phyloP scores from a whole-genome alignment of 2,888 invertebrate species.

The Nymphalis polychloros region DNA sequence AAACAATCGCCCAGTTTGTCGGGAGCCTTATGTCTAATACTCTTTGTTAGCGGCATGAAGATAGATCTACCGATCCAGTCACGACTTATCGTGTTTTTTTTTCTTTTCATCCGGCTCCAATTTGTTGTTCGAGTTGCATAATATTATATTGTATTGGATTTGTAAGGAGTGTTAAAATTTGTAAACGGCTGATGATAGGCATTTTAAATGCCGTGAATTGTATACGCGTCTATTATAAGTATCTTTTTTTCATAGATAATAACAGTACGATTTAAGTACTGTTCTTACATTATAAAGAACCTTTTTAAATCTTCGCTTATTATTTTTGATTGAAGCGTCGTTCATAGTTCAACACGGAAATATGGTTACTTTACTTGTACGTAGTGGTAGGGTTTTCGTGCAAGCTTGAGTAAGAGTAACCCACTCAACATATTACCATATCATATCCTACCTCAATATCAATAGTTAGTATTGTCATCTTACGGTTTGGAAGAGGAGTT shows the following conservation, averaged over 20 bases:
- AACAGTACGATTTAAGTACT: no score
- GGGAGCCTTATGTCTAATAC: background rate
- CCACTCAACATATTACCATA: no score
- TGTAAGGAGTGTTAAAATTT: constrained; percentile 4
- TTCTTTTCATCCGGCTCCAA: constrained; percentile 24
- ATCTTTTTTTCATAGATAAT: no score
- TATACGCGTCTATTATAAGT: background rate
- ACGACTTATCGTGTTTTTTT: constrained; percentile 30
- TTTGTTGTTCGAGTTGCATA: constrained; percentile 22
- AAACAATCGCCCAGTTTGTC: background rate
- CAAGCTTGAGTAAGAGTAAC: no score
- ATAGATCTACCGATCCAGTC: constrained; percentile 24
- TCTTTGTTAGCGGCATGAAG: constrained; percentile 13
- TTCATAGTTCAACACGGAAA: no score
- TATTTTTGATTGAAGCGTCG: background rate
- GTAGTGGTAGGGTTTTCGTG: no score
- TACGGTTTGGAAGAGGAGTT: no score
- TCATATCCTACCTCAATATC: no score
- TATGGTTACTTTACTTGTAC: no score
- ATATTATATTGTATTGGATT: constrained; percentile 15
- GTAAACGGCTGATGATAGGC: background rate
- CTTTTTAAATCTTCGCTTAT: background rate
- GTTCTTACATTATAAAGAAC: background rate
- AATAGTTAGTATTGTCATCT: no score
- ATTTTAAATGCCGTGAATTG: background rate